A percentile compares a stretch with the other conserved stretches of the same genome.
These are phyloP conservation scores for Serranus cabrilla DNA, from an alignment of 2,797 vertebrate genomes.

Conservation along the genomic window DNA sequence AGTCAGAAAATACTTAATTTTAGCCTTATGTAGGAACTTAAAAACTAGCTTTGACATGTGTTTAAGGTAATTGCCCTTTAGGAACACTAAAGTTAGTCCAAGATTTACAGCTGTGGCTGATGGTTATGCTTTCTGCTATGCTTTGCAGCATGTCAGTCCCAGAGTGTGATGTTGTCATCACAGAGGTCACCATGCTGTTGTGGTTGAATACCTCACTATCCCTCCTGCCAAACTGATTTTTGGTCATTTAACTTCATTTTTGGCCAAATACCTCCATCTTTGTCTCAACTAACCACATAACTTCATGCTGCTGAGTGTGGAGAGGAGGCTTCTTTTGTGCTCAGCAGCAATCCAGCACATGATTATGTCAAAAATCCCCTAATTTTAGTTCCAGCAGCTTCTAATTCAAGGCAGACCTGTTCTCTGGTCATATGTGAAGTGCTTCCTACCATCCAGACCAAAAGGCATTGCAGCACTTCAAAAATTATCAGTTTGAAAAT, in stretches of 20 bases:
- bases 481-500: too few species aligned
- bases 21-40: not conserved
- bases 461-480: not conserved
- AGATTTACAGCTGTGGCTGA: not conserved
- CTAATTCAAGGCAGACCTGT: constrained; percentile 53
- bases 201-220: not conserved
- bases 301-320: constrained; percentile 9
- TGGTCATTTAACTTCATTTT: not conserved
- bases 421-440: constrained; percentile 2
- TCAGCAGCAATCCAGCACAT: constrained; percentile 2
- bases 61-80: not conserved
- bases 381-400: constrained; percentile 45
- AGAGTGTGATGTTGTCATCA: not conserved
- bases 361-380: constrained; percentile 34
- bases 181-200: not conserved
- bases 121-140: fast-evolving
- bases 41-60: not conserved
- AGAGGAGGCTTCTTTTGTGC: constrained; percentile 7
- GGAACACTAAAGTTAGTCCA: not conserved
- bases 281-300: not conserved
- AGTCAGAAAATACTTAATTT: not conserved
- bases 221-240: not conserved
- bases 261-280: not conserved
- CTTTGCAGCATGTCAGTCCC: not conserved
- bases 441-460: constrained; percentile 11